phyloP scores from a whole-genome alignment of 2,888 invertebrate species.

The Rugalucina vietnamica region DNA sequence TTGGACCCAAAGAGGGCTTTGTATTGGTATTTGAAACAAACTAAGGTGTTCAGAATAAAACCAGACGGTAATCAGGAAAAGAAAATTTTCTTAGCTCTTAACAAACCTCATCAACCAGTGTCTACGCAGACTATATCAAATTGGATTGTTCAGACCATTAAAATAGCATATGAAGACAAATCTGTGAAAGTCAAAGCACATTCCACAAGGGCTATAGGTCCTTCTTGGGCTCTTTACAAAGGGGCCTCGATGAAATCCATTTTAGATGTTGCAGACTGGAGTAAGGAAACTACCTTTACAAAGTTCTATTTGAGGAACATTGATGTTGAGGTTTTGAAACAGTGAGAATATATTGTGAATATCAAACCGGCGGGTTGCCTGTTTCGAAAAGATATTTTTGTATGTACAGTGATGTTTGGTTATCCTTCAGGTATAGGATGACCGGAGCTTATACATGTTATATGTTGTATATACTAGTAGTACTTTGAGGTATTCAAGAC shows the following conservation, averaged over 20 bases:
- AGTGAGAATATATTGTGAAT: not conserved
- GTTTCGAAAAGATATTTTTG: no score
- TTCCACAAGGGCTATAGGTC: constrained; percentile 40
- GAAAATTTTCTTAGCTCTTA: constrained; percentile 44
- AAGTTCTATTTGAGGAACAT: constrained; percentile 31
- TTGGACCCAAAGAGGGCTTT: constrained; percentile 33
- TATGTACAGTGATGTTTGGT: no score
- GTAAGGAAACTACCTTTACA: constrained; percentile 38
- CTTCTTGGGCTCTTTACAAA: no score
- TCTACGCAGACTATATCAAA: constrained; percentile 46
- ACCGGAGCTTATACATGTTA: no score
- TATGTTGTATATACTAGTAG: no score
- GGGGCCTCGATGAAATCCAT: constrained; percentile 38
- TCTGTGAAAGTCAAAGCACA: constrained; percentile 32
- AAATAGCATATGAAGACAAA: constrained; percentile 31
- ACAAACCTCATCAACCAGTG: constrained; percentile 48
- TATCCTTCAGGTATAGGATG: no score
- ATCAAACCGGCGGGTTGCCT: constrained; percentile 6
- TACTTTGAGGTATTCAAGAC: no score
- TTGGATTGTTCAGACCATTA: constrained; percentile 46
- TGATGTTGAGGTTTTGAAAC: not conserved
- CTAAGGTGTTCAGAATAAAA: not conserved
- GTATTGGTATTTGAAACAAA: not conserved
- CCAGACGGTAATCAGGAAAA: not conserved
- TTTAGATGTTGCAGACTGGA: constrained; percentile 44